Evolutionary conservation across 2,797 vertebrate species (phyloP).

Genomic region (Graptemys geographica): DNA sequence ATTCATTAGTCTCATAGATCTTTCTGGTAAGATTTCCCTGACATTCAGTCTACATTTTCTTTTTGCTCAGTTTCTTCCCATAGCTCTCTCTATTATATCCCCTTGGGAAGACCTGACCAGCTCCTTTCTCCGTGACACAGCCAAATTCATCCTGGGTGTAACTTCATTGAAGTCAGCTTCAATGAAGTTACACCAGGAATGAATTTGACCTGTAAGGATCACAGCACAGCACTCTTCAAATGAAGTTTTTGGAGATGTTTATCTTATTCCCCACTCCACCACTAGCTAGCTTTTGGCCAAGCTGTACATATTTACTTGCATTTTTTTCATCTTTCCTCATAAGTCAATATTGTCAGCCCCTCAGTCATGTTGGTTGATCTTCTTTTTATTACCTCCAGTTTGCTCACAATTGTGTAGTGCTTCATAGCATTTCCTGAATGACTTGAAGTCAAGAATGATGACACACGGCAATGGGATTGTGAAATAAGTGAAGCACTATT

Average conservation of each 20-base stretch:
- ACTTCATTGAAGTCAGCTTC: background rate
- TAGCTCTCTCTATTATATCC: background rate
- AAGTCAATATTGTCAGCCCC: slow-evolving; percentile 74
- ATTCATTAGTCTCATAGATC: slow-evolving; percentile 36
- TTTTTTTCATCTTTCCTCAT: slow-evolving; percentile 71
- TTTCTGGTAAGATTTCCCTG: background rate
- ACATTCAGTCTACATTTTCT: background rate
- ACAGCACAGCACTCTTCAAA: background rate
- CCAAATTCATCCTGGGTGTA: background rate
- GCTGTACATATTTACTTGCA: slow-evolving; percentile 55
- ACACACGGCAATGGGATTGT: background rate
- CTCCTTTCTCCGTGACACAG: background rate
- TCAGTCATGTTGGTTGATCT: slow-evolving; percentile 72
- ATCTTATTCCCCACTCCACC: background rate
- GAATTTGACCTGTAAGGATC: background rate
- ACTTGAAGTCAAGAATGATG: slow-evolving; percentile 54
- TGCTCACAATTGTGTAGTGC: slow-evolving; percentile 72
- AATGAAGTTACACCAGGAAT: accelerated
- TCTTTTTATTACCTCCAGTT: slow-evolving; percentile 77
- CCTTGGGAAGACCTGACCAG: background rate
- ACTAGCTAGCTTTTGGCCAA: slow-evolving; percentile 56
- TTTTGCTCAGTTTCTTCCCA: background rate
- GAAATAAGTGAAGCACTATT: slow-evolving; percentile 37
- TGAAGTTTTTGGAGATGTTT: background rate
- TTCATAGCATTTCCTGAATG: slow-evolving; percentile 59